A percentile compares a stretch with the other conserved stretches of the same genome.
phyloP scores from a whole-genome alignment of 2,113 vertebrate genomes.

The Apus apus region DNA sequence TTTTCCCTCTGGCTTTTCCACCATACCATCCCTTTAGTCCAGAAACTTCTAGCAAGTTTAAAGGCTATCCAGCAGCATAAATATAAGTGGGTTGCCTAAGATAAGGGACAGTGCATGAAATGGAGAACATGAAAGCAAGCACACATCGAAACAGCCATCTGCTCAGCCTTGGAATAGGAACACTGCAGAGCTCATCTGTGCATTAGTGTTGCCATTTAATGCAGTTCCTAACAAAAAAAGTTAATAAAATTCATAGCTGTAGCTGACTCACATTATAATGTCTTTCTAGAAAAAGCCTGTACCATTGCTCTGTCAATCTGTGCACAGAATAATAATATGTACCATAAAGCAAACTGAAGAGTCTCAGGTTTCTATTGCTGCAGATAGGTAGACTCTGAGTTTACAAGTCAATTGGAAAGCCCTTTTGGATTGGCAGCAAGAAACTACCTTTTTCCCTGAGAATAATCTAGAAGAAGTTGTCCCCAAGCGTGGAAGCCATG shows the following conservation, averaged over 20 bases:
- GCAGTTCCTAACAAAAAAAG: slow-evolving; percentile 56
- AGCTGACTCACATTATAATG: slow-evolving; percentile 65
- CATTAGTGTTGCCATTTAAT: slow-evolving; percentile 61
- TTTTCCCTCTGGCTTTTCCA: slow-evolving; percentile 54
- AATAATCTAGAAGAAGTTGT: neutral
- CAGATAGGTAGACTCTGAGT: neutral
- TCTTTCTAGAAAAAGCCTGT: slow-evolving; percentile 12
- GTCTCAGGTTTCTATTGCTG: slow-evolving; percentile 27
- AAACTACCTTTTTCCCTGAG: slow-evolving; percentile 53
- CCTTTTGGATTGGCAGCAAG: neutral
- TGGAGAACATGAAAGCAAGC: slow-evolving; percentile 54
- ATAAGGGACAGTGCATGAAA: slow-evolving; percentile 49
- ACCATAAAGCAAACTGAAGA: slow-evolving; percentile 4
- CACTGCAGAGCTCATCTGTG: slow-evolving; percentile 50
- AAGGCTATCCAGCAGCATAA: slow-evolving; percentile 33
- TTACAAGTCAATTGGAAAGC: neutral
- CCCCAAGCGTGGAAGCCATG: neutral
- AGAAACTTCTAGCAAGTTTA: slow-evolving; percentile 42
- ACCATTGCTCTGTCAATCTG: slow-evolving; percentile 21
- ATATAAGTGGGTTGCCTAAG: slow-evolving; percentile 26
- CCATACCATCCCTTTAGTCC: neutral
- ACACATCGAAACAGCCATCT: slow-evolving; percentile 58
- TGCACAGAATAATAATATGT: slow-evolving; percentile 57
- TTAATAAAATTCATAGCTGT: slow-evolving; percentile 65
- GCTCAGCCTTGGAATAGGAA: slow-evolving; percentile 55